A percentile compares a stretch with the other conserved stretches of the same genome.
phyloP scores from a whole-genome alignment of 1,140 invertebrate genomes.

The Trichonephila clavipes region DNA sequence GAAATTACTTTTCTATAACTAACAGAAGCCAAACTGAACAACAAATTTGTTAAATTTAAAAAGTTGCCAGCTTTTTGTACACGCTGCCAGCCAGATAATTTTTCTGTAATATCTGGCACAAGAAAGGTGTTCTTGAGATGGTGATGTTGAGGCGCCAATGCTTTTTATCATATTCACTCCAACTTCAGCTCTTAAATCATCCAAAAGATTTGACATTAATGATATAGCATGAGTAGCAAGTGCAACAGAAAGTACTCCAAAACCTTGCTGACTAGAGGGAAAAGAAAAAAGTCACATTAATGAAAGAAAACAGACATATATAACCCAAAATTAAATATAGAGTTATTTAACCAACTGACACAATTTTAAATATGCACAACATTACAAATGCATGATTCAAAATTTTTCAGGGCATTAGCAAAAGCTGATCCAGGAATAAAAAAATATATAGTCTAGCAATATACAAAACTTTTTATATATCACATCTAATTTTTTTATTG shows the following conservation, averaged over 20 bases:
- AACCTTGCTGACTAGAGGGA: constrained; percentile 74
- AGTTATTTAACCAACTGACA: too few relatives aligned
- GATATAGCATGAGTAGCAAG: constrained; percentile 88
- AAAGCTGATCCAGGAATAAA: too few relatives aligned
- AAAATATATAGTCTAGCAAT: too few relatives aligned
- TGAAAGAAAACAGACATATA: not conserved
- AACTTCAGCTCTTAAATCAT: constrained; percentile 85
- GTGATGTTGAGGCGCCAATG: constrained; percentile 20
- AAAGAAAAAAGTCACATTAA: not conserved
- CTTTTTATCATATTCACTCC: constrained; percentile 45
- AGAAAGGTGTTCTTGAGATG: constrained; percentile 58
- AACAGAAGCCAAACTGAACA: constrained; percentile 92
- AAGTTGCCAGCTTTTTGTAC: constrained; percentile 85
- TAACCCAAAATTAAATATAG: not conserved
- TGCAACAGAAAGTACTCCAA: constrained; percentile 89
- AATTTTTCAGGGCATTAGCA: too few relatives aligned
- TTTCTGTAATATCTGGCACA: constrained; percentile 78
- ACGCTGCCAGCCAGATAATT: constrained; percentile 86
- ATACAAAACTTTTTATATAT: too few relatives aligned
- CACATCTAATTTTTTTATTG: too few relatives aligned
- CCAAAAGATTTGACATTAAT: constrained; percentile 85
- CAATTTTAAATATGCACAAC: too few relatives aligned
- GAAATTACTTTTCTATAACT: constrained; percentile 88
- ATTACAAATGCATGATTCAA: too few relatives aligned
- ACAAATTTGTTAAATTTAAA: constrained; percentile 88